These are phyloP conservation scores for Teinopalpus imperialis DNA, from an alignment of 2,888 invertebrate genomes.

Conservation along the genomic window DNA sequence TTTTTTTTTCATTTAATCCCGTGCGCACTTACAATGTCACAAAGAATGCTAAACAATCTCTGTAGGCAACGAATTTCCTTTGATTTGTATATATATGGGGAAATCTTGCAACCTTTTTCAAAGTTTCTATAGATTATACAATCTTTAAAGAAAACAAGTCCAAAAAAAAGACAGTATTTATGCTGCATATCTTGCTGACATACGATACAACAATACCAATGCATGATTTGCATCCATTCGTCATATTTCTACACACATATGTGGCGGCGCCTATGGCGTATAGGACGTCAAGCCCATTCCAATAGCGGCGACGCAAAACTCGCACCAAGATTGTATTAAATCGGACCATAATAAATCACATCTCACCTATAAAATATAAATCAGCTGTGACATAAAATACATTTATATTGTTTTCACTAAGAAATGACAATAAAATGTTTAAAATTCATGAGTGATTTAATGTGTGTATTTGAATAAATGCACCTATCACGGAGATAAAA, in stretches of 20 bases:
- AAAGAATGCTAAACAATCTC: no score
- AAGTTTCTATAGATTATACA: no score
- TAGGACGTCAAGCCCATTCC: conserved; percentile 34
- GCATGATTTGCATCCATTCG: conserved; percentile 15
- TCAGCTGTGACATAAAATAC: conserved; percentile 74
- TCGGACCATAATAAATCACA: conserved; percentile 71
- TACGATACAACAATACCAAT: conserved; percentile 9
- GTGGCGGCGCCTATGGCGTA: conserved; percentile 41
- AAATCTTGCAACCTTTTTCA: no score
- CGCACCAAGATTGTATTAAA: conserved; percentile 66
- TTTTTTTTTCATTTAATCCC: no score
- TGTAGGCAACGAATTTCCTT: no score
- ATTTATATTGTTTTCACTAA: conserved; percentile 79
- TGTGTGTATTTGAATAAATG: conserved; percentile 55
- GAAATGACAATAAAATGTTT: conserved; percentile 75
- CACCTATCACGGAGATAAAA: conserved; percentile 43
- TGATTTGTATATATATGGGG: no score
- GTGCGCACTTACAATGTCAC: no score
- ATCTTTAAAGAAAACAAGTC: no score
- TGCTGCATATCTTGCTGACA: no score
- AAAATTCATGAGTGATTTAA: conserved; percentile 78
- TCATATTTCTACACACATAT: conserved; percentile 29
- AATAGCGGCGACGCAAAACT: conserved; percentile 35
- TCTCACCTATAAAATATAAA: conserved; percentile 78
- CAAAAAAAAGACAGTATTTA: no score